Percentiles rank a stretch among this genome's conserved stretches.
Conservation (phyloP, 1,140 invertebrate genomes). For the Ips typographus region DNA sequence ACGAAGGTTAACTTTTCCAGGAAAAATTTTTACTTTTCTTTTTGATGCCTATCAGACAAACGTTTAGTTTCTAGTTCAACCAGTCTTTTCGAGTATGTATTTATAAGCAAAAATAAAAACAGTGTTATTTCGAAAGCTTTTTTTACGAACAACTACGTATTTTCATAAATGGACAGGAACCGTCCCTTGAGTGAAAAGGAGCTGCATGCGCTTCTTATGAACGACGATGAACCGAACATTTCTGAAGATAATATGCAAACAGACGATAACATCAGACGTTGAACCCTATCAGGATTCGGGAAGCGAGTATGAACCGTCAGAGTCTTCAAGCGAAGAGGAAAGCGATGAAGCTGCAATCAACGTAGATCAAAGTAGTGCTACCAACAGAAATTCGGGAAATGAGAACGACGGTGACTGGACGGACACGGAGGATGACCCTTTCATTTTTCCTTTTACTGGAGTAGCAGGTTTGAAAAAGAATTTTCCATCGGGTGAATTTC, state of each 20-base stretch:
- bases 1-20: too few relatives aligned
- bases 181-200: too few relatives aligned
- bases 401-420: neutral
- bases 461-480: neutral
- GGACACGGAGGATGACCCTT: neutral
- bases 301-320: neutral
- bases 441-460: conserved; percentile 1
- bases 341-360: neutral
- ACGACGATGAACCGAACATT: too few relatives aligned
- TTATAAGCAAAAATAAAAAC: too few relatives aligned
- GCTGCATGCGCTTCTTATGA: too few relatives aligned
- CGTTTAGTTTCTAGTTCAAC: neutral
- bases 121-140: too few relatives aligned
- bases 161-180: too few relatives aligned
- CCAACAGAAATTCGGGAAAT: neutral
- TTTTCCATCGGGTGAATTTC: neutral
- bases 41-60: neutral
- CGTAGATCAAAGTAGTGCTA: neutral
- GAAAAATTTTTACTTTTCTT: too few relatives aligned
- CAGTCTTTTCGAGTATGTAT: too few relatives aligned
- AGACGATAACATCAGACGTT: neutral
- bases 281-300: neutral
- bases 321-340: neutral
- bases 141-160: too few relatives aligned
- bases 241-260: neutral